Evolutionary conservation across 2,797 vertebrate genomes (phyloP).

Genomic region (Choloepus didactylus): DNA sequence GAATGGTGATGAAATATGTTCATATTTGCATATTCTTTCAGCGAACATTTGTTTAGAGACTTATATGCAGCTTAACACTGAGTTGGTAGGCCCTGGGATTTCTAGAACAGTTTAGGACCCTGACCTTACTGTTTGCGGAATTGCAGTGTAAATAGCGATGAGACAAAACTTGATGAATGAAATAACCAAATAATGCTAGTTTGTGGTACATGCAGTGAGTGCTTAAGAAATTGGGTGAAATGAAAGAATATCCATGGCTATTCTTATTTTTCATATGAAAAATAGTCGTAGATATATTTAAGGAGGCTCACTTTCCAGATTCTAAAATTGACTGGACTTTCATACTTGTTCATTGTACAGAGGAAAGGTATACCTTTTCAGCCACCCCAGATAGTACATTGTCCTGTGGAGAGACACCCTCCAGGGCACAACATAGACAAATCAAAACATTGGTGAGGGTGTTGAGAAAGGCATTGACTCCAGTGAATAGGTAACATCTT

Average conservation of each 20-base stretch:
- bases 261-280: neutral
- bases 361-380: neutral
- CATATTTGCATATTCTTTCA: neutral
- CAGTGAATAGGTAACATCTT: neutral
- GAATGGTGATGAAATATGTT: slow-evolving; percentile 20
- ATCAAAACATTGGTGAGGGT: neutral
- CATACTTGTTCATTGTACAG: neutral
- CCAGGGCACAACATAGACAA: neutral
- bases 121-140: slow-evolving; percentile 1
- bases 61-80: neutral
- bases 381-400: neutral
- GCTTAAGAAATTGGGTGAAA: neutral
- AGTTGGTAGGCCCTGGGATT: neutral
- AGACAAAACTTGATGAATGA: neutral
- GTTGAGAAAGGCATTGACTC: neutral
- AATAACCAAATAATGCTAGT: neutral
- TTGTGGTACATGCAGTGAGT: neutral
- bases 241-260: slow-evolving; percentile 25
- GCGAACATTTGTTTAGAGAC: slow-evolving; percentile 33
- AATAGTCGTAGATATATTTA: neutral
- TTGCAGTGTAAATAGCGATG: neutral
- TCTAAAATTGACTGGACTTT: slow-evolving; percentile 10
- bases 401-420: neutral
- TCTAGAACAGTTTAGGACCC: slow-evolving; percentile 11
- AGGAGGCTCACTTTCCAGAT: neutral